A percentile compares a stretch with the other conserved stretches of the same genome.
phyloP scores from a whole-genome alignment of 2,113 vertebrate species.

The Coryphaenoides rupestris region DNA sequence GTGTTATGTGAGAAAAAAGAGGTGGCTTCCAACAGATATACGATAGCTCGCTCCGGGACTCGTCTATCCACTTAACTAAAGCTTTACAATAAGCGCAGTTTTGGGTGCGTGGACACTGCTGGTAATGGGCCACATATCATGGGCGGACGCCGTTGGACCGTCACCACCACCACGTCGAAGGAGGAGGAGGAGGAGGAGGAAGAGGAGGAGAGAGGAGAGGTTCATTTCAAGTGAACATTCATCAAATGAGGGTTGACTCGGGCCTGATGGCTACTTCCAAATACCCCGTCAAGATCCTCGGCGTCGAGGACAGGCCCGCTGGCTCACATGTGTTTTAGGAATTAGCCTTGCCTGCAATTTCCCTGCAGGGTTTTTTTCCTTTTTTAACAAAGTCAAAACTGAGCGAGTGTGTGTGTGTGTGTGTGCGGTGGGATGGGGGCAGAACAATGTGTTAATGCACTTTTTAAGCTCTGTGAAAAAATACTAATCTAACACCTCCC shows the following conservation, averaged over 20 bases:
- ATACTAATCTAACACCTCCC: too few species aligned
- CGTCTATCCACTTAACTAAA: slow-evolving; percentile 54
- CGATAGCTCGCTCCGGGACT: slow-evolving; percentile 47
- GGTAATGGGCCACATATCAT: slow-evolving; percentile 49
- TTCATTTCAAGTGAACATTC: slow-evolving; percentile 53
- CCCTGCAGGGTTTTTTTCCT: too few species aligned
- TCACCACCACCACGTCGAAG: too few species aligned
- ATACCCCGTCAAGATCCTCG: slow-evolving; percentile 60
- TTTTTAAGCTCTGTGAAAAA: too few species aligned
- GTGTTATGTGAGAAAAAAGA: slow-evolving; percentile 32
- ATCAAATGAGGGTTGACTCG: slow-evolving; percentile 44
- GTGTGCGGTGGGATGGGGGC: not conserved
- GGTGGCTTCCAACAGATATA: slow-evolving; percentile 44
- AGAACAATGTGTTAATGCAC: too few species aligned
- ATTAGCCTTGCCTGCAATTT: slow-evolving; percentile 15
- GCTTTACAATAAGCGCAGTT: slow-evolving; percentile 56
- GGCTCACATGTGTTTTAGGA: slow-evolving; percentile 56
- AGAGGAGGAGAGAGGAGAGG: slow-evolving; percentile 27
- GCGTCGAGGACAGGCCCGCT: slow-evolving; percentile 45
- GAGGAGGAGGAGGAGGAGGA: too few species aligned
- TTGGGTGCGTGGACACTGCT: slow-evolving; percentile 21
- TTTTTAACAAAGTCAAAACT: too few species aligned
- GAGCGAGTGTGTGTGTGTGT: too few species aligned
- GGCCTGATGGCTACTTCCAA: slow-evolving; percentile 53
- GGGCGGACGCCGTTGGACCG: slow-evolving; percentile 26